phyloP scores from a whole-genome alignment of 2,113 vertebrate species.

The Centropus unirufus region DNA sequence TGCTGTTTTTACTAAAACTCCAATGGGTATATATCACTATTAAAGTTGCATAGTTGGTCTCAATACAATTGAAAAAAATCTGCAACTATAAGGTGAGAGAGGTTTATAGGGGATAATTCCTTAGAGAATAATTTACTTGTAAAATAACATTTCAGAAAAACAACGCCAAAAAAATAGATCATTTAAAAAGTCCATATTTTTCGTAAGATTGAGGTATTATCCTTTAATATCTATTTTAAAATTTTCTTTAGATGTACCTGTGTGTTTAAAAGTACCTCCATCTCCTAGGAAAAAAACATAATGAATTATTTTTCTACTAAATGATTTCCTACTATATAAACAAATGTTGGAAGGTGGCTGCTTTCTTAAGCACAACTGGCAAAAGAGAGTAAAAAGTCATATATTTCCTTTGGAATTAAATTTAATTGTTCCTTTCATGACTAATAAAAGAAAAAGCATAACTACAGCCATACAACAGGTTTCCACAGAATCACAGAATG shows the following conservation, averaged over 20 bases:
- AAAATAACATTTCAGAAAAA: not conserved
- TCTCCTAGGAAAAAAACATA: not conserved
- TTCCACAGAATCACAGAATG: too few relatives aligned
- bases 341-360: not conserved
- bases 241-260: not conserved
- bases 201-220: not conserved
- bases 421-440: not conserved
- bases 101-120: not conserved
- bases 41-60: not conserved
- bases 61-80: not conserved
- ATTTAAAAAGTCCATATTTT: not conserved
- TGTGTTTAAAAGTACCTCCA: not conserved
- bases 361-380: not conserved
- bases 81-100: not conserved
- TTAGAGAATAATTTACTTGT: not conserved
- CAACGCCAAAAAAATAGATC: not conserved
- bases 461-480: not conserved
- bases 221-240: not conserved
- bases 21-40: not conserved
- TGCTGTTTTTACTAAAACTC: not conserved
- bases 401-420: not conserved
- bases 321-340: not conserved
- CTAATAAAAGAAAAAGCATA: not conserved
- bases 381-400: not conserved
- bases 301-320: not conserved